Evolutionary conservation across 2,888 invertebrate species (phyloP).

Genomic region (Trichogramma dendrolimi): DNA sequence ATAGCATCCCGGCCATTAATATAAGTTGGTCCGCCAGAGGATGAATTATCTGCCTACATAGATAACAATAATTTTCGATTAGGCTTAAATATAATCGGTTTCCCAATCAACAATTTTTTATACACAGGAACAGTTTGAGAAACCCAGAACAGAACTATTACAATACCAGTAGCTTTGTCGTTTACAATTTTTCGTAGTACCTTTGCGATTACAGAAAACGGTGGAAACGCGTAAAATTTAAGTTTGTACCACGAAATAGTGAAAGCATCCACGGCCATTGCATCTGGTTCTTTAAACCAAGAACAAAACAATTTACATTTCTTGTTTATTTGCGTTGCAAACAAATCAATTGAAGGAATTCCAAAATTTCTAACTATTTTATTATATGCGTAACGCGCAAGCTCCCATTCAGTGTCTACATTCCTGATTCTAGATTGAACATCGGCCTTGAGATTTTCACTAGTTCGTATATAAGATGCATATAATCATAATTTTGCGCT

Average conservation of each 20-base stretch:
- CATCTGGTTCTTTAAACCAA: conserved; percentile 22
- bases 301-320: conserved; percentile 24
- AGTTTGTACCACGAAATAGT: conserved; percentile 15
- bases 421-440: conserved; percentile 14
- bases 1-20: conserved; percentile 17
- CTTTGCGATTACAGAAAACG: conserved; percentile 24
- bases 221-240: conserved; percentile 30
- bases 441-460: conserved; percentile 20
- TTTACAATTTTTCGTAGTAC: conserved; percentile 20
- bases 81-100: conserved; percentile 24
- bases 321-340: conserved; percentile 16
- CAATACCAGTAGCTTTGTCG: conserved; percentile 36
- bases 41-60: conserved; percentile 31
- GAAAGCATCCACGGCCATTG: conserved; percentile 19
- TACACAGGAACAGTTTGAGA: conserved; percentile 32
- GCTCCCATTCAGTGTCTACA: conserved; percentile 19
- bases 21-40: conserved; percentile 16
- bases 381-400: conserved; percentile 12
- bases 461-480: conserved; percentile 20
- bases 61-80: conserved; percentile 30
- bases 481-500: conserved; percentile 9
- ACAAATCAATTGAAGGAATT: conserved; percentile 19
- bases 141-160: conserved; percentile 37
- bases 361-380: conserved; percentile 18
- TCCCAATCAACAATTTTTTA: not conserved